These are phyloP conservation scores for Eumeta japonica DNA, from an alignment of 1,140 invertebrate species.

Conservation along the genomic window DNA sequence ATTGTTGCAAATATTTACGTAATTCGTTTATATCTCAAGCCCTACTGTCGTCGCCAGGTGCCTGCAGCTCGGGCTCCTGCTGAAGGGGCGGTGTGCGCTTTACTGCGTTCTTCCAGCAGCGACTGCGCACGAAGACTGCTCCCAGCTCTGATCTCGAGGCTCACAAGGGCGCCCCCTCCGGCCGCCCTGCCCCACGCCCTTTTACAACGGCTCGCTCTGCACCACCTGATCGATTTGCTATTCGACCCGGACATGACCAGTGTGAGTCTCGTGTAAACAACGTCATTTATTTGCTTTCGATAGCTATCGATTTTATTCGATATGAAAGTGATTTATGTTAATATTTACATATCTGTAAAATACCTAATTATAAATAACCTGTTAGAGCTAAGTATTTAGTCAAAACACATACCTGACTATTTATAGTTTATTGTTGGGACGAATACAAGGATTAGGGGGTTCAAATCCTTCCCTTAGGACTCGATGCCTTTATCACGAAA, in stretches of 20 bases:
- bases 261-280: conserved; percentile 17
- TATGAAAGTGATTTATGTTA: no score
- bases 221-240: conserved; percentile 36
- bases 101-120: conserved; percentile 29
- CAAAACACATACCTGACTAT: no score
- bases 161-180: conserved; percentile 29
- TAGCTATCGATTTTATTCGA: no score
- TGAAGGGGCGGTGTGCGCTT: conserved; percentile 40
- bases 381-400: no score
- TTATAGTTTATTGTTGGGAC: no score
- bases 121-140: conserved; percentile 30
- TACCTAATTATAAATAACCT: no score
- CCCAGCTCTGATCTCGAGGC: conserved; percentile 27
- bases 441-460: no score
- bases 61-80: conserved; percentile 36
- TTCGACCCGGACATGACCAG: conserved; percentile 36
- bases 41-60: conserved; percentile 32
- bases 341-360: no score
- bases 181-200: conserved; percentile 38
- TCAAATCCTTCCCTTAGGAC: no score
- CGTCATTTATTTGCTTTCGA: neutral
- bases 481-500: no score
- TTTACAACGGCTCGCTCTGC: conserved; percentile 34
- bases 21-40: neutral
- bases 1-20: neutral